These are phyloP conservation scores for Tetrax tetrax DNA, from an alignment of 2,113 vertebrate species.

Conservation along the genomic window DNA sequence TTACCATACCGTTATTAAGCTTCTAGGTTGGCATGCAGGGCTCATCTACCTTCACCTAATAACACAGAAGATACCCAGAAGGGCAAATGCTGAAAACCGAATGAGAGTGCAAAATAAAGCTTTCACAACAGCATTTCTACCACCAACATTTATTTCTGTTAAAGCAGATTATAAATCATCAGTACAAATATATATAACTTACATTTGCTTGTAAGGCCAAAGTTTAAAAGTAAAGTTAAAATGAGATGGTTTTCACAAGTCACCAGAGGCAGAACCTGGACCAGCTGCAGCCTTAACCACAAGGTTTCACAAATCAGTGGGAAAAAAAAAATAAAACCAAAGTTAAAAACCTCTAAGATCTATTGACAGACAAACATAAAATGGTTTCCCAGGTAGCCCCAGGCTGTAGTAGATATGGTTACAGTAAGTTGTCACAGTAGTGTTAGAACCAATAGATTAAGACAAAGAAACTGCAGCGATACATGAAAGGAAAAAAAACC, in stretches of 20 bases:
- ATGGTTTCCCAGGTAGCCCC: slow-evolving; percentile 50
- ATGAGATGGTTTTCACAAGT: slow-evolving; percentile 77
- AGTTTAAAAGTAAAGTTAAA: slow-evolving; percentile 77
- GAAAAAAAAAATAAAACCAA: background rate
- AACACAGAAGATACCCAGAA: background rate
- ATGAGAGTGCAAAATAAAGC: background rate
- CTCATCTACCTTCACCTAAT: background rate
- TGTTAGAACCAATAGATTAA: slow-evolving; percentile 76
- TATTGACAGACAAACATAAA: slow-evolving; percentile 64
- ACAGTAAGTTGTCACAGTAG: slow-evolving; percentile 74
- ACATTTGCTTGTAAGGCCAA: slow-evolving; percentile 87
- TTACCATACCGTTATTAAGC: background rate
- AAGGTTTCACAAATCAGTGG: slow-evolving; percentile 55
- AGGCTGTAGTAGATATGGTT: slow-evolving; percentile 64
- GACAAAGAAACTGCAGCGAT: slow-evolving; percentile 74
- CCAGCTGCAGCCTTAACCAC: slow-evolving; percentile 67
- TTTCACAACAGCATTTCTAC: slow-evolving; percentile 69
- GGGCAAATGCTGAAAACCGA: background rate
- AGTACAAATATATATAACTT: slow-evolving; percentile 89
- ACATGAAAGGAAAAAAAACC: slow-evolving; percentile 69
- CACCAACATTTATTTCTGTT: slow-evolving; percentile 88
- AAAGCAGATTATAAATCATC: slow-evolving; percentile 88
- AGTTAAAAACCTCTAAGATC: slow-evolving; percentile 41
- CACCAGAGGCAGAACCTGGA: slow-evolving; percentile 67
- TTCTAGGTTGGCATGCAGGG: background rate